A percentile compares a stretch with the other conserved stretches of the same genome.
Conservation (phyloP, 2,113 vertebrate genomes). For the Barbus barbus region DNA sequence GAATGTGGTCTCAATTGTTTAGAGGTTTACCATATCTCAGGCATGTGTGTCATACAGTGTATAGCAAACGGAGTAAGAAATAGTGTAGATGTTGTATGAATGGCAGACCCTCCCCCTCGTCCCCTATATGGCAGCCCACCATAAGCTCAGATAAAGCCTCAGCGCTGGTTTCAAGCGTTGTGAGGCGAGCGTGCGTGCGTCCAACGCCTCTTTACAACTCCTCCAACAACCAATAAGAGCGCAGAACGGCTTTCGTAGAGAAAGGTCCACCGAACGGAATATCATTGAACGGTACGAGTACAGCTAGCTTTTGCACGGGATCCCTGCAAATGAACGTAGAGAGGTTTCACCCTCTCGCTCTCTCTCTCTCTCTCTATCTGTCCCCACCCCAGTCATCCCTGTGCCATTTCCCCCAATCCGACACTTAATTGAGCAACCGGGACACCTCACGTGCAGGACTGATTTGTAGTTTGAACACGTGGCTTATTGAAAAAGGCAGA, state of each 20-base stretch:
- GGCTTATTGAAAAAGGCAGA: conserved; percentile 96
- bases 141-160: conserved; percentile 54
- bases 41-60: background rate
- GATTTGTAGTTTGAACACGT: conserved; percentile 99
- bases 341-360: conserved; percentile 57
- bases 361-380: conserved; percentile 59
- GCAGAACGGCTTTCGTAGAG: conserved; percentile 52
- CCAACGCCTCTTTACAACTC: conserved; percentile 71
- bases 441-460: conserved; percentile 96
- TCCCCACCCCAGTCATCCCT: conserved; percentile 71
- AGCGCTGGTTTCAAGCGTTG: conserved; percentile 57
- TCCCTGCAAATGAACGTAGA: conserved; percentile 68
- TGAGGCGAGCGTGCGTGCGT: conserved; percentile 61
- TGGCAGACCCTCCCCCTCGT: conserved; percentile 63
- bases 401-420: conserved; percentile 73
- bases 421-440: conserved; percentile 92
- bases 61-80: background rate
- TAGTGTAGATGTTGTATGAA: conserved; percentile 64
- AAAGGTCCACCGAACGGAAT: conserved; percentile 72
- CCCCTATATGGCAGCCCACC: conserved; percentile 60
- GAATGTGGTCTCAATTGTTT: background rate
- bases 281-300: conserved; percentile 70
- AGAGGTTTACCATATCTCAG: background rate
- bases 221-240: conserved; percentile 70
- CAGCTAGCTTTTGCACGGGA: conserved; percentile 67